Base-by-base conservation (phyloP, 2,888 invertebrate genomes). In the Sarcophaga subvicina region DNA sequence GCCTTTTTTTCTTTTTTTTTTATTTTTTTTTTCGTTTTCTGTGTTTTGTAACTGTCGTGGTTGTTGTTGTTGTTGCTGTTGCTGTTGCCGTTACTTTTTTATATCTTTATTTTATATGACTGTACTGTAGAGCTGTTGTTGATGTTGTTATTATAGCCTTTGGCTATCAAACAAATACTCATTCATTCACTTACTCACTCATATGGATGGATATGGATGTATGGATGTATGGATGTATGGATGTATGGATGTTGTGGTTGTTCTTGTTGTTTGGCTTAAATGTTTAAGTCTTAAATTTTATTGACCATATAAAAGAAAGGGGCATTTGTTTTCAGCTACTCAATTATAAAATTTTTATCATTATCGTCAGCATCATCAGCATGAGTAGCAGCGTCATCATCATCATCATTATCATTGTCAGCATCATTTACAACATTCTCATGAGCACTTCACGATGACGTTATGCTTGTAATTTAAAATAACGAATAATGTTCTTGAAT, bases 241-340 rank as follows among this genome's bases (percentile, higher is more conserved):
- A 10, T 49, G 49, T 49, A 14, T 49, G 49, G 22, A 22, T 49
- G 49, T 49, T 11, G 3, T 4, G 6, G 49, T 49, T 49, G 12
- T 3, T 49, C 1, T 54, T 17, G 8, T 37, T 37, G 37, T 37
- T 67, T 63, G 76, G 27, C 54, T 75, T 22, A 70, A 76, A 67
- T 45, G 54, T 62, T 77, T 45, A 70, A 70, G 25, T 20, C 72
- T 47, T 20, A 72, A 77, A 60, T 77, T 83, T 77, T 77, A 83
- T 83, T 77, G 77, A 77, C 71, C 82, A 71, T 83, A 83, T 77
- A 83, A 77, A 83, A 22, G 78, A 77, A 83, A n/a, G 2, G 17
- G 71, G 64, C 60, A 77, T 71, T 82, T 72, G 71, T 77, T 71
- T 45, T 66, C 37, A 66, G 14, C 54, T 66, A 64, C 66, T 70